Evolutionary conservation across 2,888 invertebrate genomes (phyloP), one percentile per base, ranked within the genome.

Genomic region (Philaethria dido): DNA sequence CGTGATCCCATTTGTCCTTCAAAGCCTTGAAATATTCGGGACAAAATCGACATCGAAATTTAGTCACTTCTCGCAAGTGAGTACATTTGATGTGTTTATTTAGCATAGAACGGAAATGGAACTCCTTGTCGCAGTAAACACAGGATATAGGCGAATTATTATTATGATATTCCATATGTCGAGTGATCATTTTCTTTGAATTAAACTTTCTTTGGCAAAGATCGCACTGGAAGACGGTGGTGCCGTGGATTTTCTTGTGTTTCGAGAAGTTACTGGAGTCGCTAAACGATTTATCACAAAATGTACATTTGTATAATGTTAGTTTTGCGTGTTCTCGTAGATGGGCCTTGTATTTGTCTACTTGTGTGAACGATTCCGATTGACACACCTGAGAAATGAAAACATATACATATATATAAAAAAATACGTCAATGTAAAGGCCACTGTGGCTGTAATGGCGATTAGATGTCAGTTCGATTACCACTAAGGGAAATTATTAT

Each of bases 221-320:
- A 45, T 93, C 92, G 73, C 93, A 93, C 67, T 93, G 93, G 54
- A 86, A 81, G 70, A 77, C 88, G 0, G 82, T 80, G 0, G 78
- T 74, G 20, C 91, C 90, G 73, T 93, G 93, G 25, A 91, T 86
- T 70, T 93, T 93, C 74, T 93, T 93, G 74, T 93, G 93, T 60
- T 93, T 93, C 1, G 92, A 93, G 69, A 92, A 93, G 68, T 93
- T 93, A 68, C 91, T 91, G 20, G 93, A 93, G 65, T 93, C 93
- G 68, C 89, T 90, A 71, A 93, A 93, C 8, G 89, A 87, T 70
- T 93, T 92, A 64, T 92, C 86, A 77, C 93, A 93, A 69, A 89
- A 85, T 0, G 85, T 87, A 75, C 93, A 93, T 66, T 90, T 86
- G 81, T 93, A 93, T 0, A 90, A 70, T 0, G 93, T 93, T 0